Evolutionary conservation across 2,797 vertebrate species (phyloP).

Genomic region (Morelia viridis): DNA sequence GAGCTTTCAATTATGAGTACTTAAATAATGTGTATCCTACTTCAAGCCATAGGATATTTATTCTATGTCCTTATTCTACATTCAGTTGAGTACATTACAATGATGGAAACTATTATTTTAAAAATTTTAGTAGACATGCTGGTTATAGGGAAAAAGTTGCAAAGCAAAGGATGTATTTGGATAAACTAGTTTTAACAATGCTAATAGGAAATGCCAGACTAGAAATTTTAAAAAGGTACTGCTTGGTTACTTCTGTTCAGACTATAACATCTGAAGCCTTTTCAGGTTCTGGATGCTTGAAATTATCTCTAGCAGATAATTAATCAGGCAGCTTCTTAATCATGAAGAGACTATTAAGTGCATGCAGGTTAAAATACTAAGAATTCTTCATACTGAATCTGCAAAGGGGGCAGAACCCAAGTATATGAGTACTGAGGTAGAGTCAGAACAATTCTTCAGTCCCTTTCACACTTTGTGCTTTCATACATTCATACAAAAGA

Average conservation of each 20-base stretch:
- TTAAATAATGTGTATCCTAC: constrained; percentile 26
- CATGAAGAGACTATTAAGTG: background rate
- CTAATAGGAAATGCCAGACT: background rate
- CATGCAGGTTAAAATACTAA: background rate
- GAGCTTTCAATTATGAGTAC: constrained; percentile 42
- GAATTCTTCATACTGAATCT: background rate
- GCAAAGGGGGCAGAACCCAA: background rate
- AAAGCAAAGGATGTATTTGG: background rate
- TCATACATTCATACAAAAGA: background rate
- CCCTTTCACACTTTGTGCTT: background rate
- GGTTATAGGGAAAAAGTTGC: background rate
- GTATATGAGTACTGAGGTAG: background rate
- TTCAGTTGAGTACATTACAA: background rate
- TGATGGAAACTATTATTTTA: background rate
- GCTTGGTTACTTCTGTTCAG: background rate
- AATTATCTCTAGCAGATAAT: constrained; percentile 11
- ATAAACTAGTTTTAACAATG: background rate
- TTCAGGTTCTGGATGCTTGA: background rate
- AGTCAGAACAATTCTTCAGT: background rate
- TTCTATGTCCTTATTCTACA: constrained; percentile 13
- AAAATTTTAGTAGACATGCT: background rate
- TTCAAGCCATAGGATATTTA: accelerated
- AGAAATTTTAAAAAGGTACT: background rate
- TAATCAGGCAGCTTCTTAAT: background rate
- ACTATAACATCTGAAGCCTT: background rate